A percentile compares a stretch with the other conserved stretches of the same genome.
These are phyloP conservation scores for Noctuana brunneofusca DNA, from an alignment of 2,888 invertebrate genomes.

Conservation along the genomic window DNA sequence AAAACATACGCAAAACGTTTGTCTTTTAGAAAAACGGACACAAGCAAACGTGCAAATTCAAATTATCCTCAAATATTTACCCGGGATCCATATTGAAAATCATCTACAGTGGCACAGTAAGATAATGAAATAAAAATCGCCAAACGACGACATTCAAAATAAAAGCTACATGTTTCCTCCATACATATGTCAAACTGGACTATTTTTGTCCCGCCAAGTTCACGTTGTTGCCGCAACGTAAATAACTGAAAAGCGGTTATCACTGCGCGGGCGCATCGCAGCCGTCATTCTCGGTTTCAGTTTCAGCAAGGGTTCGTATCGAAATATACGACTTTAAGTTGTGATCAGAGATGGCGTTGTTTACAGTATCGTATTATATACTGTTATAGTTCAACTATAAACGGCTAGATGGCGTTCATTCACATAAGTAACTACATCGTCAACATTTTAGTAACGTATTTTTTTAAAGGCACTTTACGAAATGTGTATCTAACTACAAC, in stretches of 20 bases:
- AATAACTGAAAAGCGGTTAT: conserved; percentile 54
- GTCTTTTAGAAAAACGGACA: conserved; percentile 42
- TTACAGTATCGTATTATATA: not conserved
- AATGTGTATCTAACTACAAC: no score
- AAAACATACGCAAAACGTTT: conserved; percentile 61
- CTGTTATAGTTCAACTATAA: conserved; percentile 35
- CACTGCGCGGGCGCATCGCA: conserved; percentile 40
- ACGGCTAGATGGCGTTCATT: conserved; percentile 47
- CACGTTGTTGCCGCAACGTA: conserved; percentile 68
- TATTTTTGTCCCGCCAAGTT: conserved; percentile 79
- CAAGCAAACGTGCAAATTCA: conserved; percentile 49
- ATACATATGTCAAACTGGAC: conserved; percentile 79
- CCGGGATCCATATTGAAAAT: conserved; percentile 72
- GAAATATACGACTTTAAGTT: conserved; percentile 20
- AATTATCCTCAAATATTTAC: conserved; percentile 63
- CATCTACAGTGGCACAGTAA: conserved; percentile 56
- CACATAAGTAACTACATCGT: not conserved
- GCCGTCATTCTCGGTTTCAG: conserved; percentile 43
- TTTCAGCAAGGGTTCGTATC: conserved; percentile 44
- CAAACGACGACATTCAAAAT: conserved; percentile 67
- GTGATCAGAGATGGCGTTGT: conserved; percentile 54
- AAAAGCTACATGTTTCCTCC: conserved; percentile 79
- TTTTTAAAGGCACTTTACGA: no score
- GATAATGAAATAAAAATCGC: conserved; percentile 65
- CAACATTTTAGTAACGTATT: no score